Evolutionary conservation across 2,888 invertebrate genomes (phyloP), one percentile per base, ranked within the genome.

Genomic region (Slavum lentiscoides): DNA sequence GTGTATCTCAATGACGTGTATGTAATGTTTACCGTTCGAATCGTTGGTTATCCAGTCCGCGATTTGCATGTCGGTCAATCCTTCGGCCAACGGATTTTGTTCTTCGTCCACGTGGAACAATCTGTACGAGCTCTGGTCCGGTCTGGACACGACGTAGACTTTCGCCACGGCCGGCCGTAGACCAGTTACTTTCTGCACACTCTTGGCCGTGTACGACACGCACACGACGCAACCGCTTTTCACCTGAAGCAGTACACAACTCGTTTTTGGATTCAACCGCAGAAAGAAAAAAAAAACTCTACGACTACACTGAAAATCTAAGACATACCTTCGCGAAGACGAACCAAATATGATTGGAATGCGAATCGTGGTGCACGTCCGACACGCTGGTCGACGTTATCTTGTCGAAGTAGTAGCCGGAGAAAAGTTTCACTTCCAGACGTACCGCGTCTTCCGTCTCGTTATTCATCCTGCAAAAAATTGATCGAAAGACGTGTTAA

Each of bases 301-400:
- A 30, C 30, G 1, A 30, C 30, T 30, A 30, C 4, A 21, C 21
- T 59, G 9, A n/a, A 8, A 8, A 9, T 59, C n/a, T 21, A n/a
- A 7, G 30, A 30, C 21, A 88, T 85, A 91, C 90, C 85, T 91
- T 91, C 30, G 90, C 89, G 85, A 91, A 90, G 67, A 90, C 89
- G 85, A 91, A 91, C 91, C 91, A 91, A 15, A 90, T 87, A 15
- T 89, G 89, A 84, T 91, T 90, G 17, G 89, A 89, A 82, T 89
- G 87, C 8, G 89, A 89, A 9, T 90, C 91, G 83, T 90, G 90
- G 82, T 89, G 88, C 3, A 89, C 84, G 9, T 90, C 89, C 0
- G 90, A 88, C 0, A 90, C 88, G 81, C 88, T 89, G 0, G 84
- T 23, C 72, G 64, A 75, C 55, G 61, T 83, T 72, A 59, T 82